Conservation (phyloP, 2,113 vertebrate genomes). For the Ovibos moschatus region DNA sequence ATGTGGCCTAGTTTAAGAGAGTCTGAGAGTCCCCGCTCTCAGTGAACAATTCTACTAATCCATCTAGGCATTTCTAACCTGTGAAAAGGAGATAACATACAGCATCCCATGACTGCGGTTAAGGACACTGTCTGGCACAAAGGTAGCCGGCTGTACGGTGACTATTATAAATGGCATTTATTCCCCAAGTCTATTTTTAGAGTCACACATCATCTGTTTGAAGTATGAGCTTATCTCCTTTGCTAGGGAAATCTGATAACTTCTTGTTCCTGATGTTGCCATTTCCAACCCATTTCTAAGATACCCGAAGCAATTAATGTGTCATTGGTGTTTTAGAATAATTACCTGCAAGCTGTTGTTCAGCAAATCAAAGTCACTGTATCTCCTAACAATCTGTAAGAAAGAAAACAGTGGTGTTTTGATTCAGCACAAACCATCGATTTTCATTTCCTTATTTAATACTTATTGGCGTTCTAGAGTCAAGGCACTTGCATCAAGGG, state of each 20-base stretch:
- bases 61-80: not conserved
- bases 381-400: constrained; percentile 94
- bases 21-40: not conserved
- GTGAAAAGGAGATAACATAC: not conserved
- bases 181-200: constrained; percentile 11
- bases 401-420: constrained; percentile 59
- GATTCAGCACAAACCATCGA: not conserved
- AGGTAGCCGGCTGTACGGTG: not conserved
- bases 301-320: not conserved
- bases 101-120: not conserved
- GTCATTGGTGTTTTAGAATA: constrained; percentile 7
- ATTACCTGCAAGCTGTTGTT: constrained; percentile 96
- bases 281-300: constrained; percentile 45
- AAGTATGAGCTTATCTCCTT: constrained; percentile 19
- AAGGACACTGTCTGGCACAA: not conserved
- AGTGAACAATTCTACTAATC: not conserved
- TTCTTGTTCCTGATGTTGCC: not conserved
- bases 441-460: constrained; percentile 16
- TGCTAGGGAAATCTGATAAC: not conserved
- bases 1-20: not conserved
- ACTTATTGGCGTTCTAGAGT: not conserved
- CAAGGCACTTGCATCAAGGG: not conserved
- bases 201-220: not conserved
- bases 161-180: constrained; percentile 3
- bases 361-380: constrained; percentile 97